A percentile compares a stretch with the other conserved stretches of the same genome.
Evolutionary conservation across 2,113 vertebrate genomes (phyloP).

Genomic region (Psilopsiagon aymara): DNA sequence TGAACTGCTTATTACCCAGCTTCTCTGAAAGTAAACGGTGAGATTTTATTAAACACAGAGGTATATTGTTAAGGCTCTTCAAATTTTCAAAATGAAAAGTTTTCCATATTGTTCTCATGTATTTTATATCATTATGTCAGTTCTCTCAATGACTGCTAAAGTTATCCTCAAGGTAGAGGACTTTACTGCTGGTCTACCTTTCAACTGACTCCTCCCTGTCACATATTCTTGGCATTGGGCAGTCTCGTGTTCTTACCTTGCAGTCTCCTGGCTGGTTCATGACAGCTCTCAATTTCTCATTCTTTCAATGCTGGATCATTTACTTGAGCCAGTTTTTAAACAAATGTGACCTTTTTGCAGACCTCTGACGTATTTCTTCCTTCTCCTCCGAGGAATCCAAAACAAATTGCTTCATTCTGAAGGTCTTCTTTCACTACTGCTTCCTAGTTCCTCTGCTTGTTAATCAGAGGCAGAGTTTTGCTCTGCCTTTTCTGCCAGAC

Average conservation of each 20-base stretch:
- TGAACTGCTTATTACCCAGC: background rate
- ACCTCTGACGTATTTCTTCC: background rate
- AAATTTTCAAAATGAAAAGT: background rate
- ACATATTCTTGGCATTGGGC: background rate
- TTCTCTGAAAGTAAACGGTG: background rate
- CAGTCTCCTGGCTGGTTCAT: background rate
- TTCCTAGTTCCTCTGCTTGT: background rate
- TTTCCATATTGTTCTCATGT: background rate
- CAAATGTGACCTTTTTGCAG: background rate
- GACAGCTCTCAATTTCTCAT: background rate
- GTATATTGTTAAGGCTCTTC: background rate
- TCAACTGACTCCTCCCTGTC: background rate
- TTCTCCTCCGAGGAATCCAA: background rate
- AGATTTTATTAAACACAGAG: background rate
- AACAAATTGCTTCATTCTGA: constrained; percentile 21
- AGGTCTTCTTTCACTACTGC: background rate
- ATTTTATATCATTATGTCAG: background rate
- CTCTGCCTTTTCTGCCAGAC: background rate
- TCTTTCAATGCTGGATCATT: background rate
- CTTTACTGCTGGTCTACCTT: background rate
- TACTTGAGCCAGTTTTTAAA: background rate
- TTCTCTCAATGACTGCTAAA: background rate
- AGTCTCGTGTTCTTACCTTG: background rate
- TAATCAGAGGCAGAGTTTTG: background rate
- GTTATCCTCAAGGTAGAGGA: background rate